Base-by-base conservation (phyloP, 2,888 invertebrate species). In the Pristionchus arcanus region DNA sequence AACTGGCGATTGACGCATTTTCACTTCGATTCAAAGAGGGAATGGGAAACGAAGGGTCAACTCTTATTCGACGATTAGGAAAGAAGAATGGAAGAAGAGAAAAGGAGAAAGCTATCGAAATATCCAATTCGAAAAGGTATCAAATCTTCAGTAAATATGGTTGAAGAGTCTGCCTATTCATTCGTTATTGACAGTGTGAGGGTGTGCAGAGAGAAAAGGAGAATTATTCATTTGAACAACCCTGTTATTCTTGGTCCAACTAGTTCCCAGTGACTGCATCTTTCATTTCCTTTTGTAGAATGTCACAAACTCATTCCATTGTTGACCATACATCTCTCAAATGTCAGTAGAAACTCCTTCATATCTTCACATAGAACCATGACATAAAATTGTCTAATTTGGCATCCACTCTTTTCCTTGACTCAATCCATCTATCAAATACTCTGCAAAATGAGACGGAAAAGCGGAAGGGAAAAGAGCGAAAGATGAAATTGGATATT, bases 21-120 rank as follows among this genome's bases (percentile, higher is more conserved):
- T 16, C 71, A 31, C 34, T 34, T 16, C 19, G 34, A 81, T 49
- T 81, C 49, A 42, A 88, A 71, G 63, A 53, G 81, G 89, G 89
- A 90, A 92, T 92, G 92, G 92, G 92, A 63, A 92, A 92, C 90
- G 92, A 92, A 85, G 90, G 90, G n/a, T 92, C 92, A 63, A 91
- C 92, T 68, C 91, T 92, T 19, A 90, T 92, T 37, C 91, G 91
- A n/a, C 84, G 89, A 90, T 87, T 90, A 49, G 90, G 90, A 88
- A 92, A 92, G 87, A 91, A 91, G 74, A 42, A 31, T 34, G 49
- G 49, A 49, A n/a, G 25, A 34, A 85, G 34, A 37, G 34, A 53
- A 13, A 83, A 85, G 37, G 84, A 85, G 59, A 85, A 85, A 25
- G 49, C 59, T 15, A 59, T 85, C 34, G 84, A 85, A 21, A 59